These are phyloP conservation scores for Cygnus buccinator DNA, from an alignment of 2,113 vertebrate species.

Conservation along the genomic window DNA sequence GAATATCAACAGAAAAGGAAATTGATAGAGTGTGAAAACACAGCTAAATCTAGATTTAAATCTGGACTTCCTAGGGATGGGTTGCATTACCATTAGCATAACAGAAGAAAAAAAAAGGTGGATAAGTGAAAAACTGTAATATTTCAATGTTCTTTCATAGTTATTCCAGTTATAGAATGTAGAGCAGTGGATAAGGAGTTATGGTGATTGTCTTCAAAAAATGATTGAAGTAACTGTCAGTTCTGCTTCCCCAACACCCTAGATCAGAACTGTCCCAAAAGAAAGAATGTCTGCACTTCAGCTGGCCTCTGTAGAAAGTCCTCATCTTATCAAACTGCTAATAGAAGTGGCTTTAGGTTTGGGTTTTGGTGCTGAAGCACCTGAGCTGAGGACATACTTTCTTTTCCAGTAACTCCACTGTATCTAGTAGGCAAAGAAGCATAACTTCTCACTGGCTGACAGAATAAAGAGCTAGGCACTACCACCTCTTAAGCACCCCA, in stretches of 20 bases:
- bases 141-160: background rate
- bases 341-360: background rate
- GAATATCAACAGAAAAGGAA: background rate
- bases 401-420: background rate
- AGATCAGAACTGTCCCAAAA: background rate
- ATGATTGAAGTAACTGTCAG: background rate
- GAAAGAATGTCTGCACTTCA: background rate
- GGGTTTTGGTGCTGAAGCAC: background rate
- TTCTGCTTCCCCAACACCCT: background rate
- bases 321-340: background rate
- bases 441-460: background rate
- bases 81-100: background rate
- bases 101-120: fast-evolving
- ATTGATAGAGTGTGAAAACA: background rate
- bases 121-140: background rate
- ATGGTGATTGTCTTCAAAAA: background rate
- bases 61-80: background rate
- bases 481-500: no score
- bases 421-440: background rate
- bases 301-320: background rate
- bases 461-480: background rate
- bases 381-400: background rate
- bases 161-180: background rate
- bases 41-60: background rate
- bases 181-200: background rate